Base-by-base conservation (phyloP, 2,797 vertebrate species). In the Carduelis carduelis region DNA sequence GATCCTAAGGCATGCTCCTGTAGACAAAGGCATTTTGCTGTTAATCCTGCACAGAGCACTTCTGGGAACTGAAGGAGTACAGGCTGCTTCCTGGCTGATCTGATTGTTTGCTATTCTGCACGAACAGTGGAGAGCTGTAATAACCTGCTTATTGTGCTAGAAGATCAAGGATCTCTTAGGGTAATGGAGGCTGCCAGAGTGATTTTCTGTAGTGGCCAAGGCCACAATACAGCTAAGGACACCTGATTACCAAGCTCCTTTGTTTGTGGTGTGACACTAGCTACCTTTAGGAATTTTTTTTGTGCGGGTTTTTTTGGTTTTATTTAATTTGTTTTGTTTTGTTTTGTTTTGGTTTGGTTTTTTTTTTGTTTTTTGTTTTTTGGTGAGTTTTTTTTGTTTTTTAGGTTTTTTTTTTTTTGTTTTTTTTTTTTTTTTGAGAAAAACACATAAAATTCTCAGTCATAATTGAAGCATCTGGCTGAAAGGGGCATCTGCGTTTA, bases 21-120 rank as follows among this genome's bases (percentile, higher is more conserved):
- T n/a, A 69, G 86, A 65, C 80, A 92, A 84, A 95, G 59, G 24
- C 59, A 44, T 76, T 94, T 84, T 81, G 83, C 52, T 93, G 37
- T 49, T 79, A 46, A 49, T 57, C 61, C 83, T 66, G 65, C 75
- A 76, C 35, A 37, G 37, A 65, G 46, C 78, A 56, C 82, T 72
- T 65, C 65, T 89, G 79, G 81, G 87, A 93, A 43, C 59, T 28
- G 52, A 69, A 93, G 43, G 69, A 57, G 24, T 8, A 39, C 0
- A 12, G 1, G 3, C 2, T 70, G 50, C 70, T 77, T 74, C 66
- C 70, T 39, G 19, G 49, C 55, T 77, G 57, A 47, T 65, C 46
- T 91, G 89, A 76, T 53, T 77, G 46, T 82, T 83, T 83, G 57
- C 81, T 81, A 57, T 89, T 77, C 69, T 72, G 90, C 79, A 90